phyloP scores from a whole-genome alignment of 1,140 invertebrate species.

The Caenorhabditis brenneri region DNA sequence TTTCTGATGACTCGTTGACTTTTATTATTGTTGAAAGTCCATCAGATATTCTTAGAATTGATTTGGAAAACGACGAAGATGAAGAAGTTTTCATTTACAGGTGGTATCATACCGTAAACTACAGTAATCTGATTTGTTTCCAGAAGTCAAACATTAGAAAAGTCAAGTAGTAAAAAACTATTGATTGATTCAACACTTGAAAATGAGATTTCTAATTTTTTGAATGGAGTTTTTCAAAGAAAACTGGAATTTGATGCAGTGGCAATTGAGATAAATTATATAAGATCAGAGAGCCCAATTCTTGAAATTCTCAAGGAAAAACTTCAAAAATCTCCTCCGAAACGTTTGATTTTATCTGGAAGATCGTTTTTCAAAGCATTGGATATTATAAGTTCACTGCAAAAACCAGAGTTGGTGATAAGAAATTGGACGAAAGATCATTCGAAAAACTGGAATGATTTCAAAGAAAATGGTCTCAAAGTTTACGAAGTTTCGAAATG shows the following conservation, averaged over 20 bases:
- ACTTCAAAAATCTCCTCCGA: not conserved
- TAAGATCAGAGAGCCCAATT: not conserved
- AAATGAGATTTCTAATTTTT: not conserved
- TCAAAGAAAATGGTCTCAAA: not conserved
- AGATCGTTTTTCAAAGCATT: not conserved
- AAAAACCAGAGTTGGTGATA: not conserved
- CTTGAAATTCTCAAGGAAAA: not conserved
- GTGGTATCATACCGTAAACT: not conserved
- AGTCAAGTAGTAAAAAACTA: not conserved
- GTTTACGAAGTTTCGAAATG: not conserved
- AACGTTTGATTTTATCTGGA: not conserved
- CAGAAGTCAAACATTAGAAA: not conserved
- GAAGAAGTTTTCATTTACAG: not conserved
- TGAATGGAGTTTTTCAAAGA: not conserved
- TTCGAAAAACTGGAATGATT: not conserved
- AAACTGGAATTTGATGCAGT: not conserved
- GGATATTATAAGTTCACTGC: not conserved
- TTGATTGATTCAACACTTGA: not conserved
- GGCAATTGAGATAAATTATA: not conserved
- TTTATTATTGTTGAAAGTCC: not conserved
- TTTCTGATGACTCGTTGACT: not conserved
- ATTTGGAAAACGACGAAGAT: not conserved
- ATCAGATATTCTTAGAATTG: not conserved
- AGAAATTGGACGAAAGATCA: not conserved
- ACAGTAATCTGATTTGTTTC: no score